Evolutionary conservation across 1,140 invertebrate species (phyloP), one percentile per base, ranked within the genome.

Genomic region (Limonius californicus): DNA sequence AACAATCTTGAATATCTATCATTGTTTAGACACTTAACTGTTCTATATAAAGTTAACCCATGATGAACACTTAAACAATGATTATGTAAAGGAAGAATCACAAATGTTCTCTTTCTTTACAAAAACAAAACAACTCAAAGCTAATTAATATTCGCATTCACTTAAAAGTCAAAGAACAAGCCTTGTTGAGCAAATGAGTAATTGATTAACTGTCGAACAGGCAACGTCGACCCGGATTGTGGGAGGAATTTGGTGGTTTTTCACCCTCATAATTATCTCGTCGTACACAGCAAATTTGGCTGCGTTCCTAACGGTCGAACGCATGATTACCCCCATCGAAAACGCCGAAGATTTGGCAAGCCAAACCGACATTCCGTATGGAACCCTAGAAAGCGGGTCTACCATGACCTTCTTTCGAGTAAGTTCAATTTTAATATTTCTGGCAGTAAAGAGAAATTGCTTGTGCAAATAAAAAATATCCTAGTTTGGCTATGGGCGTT

Each of bases 221-320:
- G 94, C 95, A n/a, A 93, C 94, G 9, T 96, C 93, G 1, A 97
- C 95, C 1, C 81, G 95, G 61, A 93, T 97, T 69, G 91, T 97
- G 11, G 92, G 94, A 8, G 92, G 92, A 6, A 97, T 97, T 64
- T 99, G 97, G 97, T 98, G 96, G 94, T 97, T 99, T 78, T 99
- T 99, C 80, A 98, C 96, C 0, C 83, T 99, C n/a, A 98, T 99
- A 73, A 97, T 99, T 72, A 95, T 99, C 61, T 97, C 95, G 0
- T 93, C 92, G 0, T 95, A 95, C 74, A 95, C 92, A 0, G 92
- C 92, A 7, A 94, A 94, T 77, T 76, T 94, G 55, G 91, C 91
- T 0, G 92, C 92, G 4, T 94, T 95, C 73, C 79, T 95, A 0
- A 95, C 92, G 0, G 90, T 94, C 1, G 90, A 91, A 76, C 80